Base-by-base conservation (phyloP, 2,888 invertebrate species). In the Thyatira batis region DNA sequence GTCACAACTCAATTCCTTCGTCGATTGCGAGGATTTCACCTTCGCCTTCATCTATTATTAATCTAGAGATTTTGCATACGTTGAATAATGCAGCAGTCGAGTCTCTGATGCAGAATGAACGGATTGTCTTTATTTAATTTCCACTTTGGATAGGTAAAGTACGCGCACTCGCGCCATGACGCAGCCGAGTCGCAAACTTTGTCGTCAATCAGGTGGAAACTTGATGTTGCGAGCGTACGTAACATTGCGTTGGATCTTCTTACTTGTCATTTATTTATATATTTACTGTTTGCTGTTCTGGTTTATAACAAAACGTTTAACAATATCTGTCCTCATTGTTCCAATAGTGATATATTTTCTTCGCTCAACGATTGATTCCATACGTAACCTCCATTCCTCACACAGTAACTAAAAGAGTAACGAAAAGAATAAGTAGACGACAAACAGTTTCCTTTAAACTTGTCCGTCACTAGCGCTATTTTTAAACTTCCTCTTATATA, bases 41-140 rank as follows among this genome's bases (percentile, higher is more conserved):
- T 84, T 83, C 72, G 76, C 76, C 74, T 78, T 81, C 81, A 82
- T 86, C 84, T 87, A 85, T 83, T 85, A 87, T 87, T 85, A 85
- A 86, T 85, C 79, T 71, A 59, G 67, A 74, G 69, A 80, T 82
- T 87, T 87, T 82, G 86, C 86, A 87, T 87, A 83, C 78, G 76
- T 71, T 89, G 87, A 88, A 88, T 88, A 80, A 87, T 88, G 82
- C 82, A 89, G 72, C 63, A 75, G 71, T 55, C 60, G 63, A 80
- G 70, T 76, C 68, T 71, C 70, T 78, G 80, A 78, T 80, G 85
- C 82, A 82, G 79, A 81, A 78, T 67, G 80, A 80, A 77, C 76
- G 76, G 81, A 85, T 85, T 85, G 82, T 82, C 78, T 66, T 83
- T 85, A 85, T 87, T 85, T 85, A 83, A 86, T 87, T 84, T 82